Evolutionary conservation across 1,140 invertebrate genomes (phyloP).

Genomic region (Anthonomus grandis): DNA sequence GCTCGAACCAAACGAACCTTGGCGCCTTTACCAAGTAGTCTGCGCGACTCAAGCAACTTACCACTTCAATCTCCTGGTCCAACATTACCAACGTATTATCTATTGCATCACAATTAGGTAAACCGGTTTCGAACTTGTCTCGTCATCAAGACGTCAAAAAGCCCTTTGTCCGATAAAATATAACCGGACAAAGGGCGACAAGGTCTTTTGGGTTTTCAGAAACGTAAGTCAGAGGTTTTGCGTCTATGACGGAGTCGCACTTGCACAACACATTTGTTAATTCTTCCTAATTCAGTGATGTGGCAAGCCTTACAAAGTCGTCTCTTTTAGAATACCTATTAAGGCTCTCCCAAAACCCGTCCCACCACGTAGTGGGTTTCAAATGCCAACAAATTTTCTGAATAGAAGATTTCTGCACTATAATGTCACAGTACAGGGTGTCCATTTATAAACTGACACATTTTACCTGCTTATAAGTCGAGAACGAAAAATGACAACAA

Average conservation of each 20-base stretch:
- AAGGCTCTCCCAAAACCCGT: slow-evolving; percentile 42
- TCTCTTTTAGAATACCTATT: slow-evolving; percentile 39
- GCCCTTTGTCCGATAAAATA: no score
- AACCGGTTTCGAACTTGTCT: not conserved
- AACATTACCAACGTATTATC: slow-evolving; percentile 13
- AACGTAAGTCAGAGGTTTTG: slow-evolving; percentile 42
- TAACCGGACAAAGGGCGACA: slow-evolving; percentile 13
- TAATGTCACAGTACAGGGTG: slow-evolving; percentile 33
- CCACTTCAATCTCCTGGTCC: slow-evolving; percentile 14
- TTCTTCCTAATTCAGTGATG: slow-evolving; percentile 37
- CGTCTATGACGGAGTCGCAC: slow-evolving; percentile 41
- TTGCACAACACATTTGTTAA: slow-evolving; percentile 41
- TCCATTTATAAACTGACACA: no score
- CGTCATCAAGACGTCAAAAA: no score
- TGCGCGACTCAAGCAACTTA: slow-evolving; percentile 6
- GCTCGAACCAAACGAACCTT: not conserved
- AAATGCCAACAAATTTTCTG: slow-evolving; percentile 43
- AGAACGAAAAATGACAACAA: no score
- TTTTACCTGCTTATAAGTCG: no score
- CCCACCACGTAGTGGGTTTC: slow-evolving; percentile 46
- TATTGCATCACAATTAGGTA: no score
- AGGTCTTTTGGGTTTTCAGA: slow-evolving; percentile 32
- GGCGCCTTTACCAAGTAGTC: slow-evolving; percentile 9
- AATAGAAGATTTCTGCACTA: slow-evolving; percentile 16
- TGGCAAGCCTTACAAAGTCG: slow-evolving; percentile 30